Evolutionary conservation across 2,888 invertebrate genomes (phyloP).

Genomic region (Rhingia rostrata): DNA sequence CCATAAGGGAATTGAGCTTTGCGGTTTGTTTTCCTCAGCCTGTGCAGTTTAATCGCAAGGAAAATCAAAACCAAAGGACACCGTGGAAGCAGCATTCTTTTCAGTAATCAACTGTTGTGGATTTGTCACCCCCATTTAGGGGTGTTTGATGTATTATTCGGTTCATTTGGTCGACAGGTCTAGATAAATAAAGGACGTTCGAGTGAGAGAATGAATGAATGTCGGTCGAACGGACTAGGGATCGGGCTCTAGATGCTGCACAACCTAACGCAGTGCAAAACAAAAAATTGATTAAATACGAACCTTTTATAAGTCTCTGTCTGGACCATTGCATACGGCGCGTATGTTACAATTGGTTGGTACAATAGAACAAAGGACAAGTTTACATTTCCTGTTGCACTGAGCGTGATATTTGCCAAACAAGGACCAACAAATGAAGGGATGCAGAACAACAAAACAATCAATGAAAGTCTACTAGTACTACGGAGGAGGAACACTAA

Average conservation of each 20-base stretch:
- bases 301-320: constrained; percentile 52
- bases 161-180: constrained; percentile 84
- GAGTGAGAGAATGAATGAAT: constrained; percentile 62
- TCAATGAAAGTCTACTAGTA: constrained; percentile 23
- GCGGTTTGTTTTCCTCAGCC: constrained; percentile 49
- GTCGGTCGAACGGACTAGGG: constrained; percentile 39
- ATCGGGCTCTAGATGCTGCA: not conserved
- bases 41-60: constrained; percentile 30
- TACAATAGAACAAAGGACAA: constrained; percentile 59
- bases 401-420: constrained; percentile 50
- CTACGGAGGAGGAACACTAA: constrained; percentile 2
- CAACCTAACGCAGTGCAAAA: constrained; percentile 4
- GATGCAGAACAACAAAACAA: constrained; percentile 27
- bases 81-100: constrained; percentile 69
- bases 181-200: constrained; percentile 81
- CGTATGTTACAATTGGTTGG: constrained; percentile 39
- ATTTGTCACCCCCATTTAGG: constrained; percentile 83
- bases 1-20: constrained; percentile 65
- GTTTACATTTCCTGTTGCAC: constrained; percentile 72
- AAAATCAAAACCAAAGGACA: constrained; percentile 72
- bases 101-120: constrained; percentile 83
- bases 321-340: constrained; percentile 44
- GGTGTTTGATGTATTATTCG: constrained; percentile 84
- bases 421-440: constrained; percentile 32
- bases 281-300: constrained; percentile 57